A percentile compares a stretch with the other conserved stretches of the same genome.
Evolutionary conservation across 2,113 vertebrate genomes (phyloP).

Genomic region (human): GRCh38 chr13:39317001-39317500

Average conservation of each 20-base stretch:
- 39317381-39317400: not conserved
- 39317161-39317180: not conserved
- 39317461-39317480: not conserved
- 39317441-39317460: not conserved
- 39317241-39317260: not conserved
- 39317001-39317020: not conserved
- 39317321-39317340: not conserved
- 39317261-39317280: not conserved
- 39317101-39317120: not conserved
- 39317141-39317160: not conserved
- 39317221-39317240: not conserved
- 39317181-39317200: not conserved
- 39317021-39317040: not conserved
- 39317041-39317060: not conserved
- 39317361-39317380: not conserved
- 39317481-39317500: too few relatives aligned
- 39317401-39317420: not conserved
- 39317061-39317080: not conserved
- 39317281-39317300: not conserved
- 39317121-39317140: not conserved
- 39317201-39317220: not conserved
- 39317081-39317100: not conserved
- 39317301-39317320: not conserved
- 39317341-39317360: not conserved
- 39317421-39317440: not conserved